Conservation (phyloP, 1,140 invertebrate species). For the Chlorops oryzae region DNA sequence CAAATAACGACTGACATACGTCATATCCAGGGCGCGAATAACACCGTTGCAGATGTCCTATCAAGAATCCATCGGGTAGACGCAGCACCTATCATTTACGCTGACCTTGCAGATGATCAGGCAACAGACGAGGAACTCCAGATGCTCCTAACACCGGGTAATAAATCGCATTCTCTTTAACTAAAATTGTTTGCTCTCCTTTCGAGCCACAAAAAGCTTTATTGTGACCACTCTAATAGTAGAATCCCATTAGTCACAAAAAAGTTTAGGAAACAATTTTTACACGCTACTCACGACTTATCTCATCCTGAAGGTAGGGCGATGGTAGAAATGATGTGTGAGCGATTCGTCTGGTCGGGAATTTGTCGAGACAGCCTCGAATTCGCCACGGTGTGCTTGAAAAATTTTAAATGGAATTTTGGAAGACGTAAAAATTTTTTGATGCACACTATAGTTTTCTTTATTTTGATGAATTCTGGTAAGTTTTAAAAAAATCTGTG, state of each 20-base stretch:
- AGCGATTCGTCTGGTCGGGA: too few relatives aligned
- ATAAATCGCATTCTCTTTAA: background rate
- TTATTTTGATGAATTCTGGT: too few relatives aligned
- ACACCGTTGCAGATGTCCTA: slow-evolving; percentile 33
- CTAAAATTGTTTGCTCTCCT: background rate
- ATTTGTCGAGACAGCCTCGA: too few relatives aligned
- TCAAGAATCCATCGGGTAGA: slow-evolving; percentile 33
- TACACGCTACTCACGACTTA: background rate
- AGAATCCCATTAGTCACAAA: background rate
- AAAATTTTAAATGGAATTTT: too few relatives aligned
- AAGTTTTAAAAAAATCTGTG: too few relatives aligned
- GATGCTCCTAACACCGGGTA: background rate
- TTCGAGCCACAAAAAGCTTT: background rate
- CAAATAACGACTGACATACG: slow-evolving; percentile 43
- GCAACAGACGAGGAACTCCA: background rate
- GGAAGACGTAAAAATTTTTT: too few relatives aligned
- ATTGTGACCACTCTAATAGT: background rate
- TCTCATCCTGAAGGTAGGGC: background rate
- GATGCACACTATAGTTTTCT: too few relatives aligned
- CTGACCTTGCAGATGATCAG: background rate
- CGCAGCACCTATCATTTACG: background rate
- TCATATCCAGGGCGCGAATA: slow-evolving; percentile 39
- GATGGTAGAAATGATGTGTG: background rate
- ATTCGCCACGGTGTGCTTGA: too few relatives aligned
- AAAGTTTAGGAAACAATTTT: too few relatives aligned